Conservation (phyloP, 2,797 vertebrate species). For the Euthynnus affinis region DNA sequence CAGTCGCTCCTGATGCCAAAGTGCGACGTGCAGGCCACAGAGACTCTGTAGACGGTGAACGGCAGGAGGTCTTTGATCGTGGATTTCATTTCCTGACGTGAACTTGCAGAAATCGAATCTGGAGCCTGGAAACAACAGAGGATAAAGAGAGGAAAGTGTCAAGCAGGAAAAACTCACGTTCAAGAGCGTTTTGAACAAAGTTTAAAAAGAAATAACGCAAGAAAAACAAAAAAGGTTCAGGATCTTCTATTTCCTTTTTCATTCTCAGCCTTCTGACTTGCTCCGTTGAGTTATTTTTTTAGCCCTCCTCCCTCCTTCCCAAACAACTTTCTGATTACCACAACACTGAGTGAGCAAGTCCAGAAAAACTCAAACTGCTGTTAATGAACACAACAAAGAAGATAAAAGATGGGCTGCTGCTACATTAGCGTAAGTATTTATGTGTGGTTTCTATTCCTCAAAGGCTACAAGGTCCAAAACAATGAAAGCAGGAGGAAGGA, state of each 20-base stretch:
- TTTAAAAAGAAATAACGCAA: neutral
- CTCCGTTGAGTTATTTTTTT: neutral
- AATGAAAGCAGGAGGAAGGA: neutral
- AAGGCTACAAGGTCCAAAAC: neutral
- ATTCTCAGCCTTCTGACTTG: too few relatives aligned
- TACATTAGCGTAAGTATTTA: too few relatives aligned
- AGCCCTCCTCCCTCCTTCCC: neutral
- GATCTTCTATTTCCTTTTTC: too few relatives aligned
- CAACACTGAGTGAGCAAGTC: too few relatives aligned
- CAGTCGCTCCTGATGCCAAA: constrained; percentile 45
- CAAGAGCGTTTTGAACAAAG: neutral
- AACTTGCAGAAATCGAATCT: neutral
- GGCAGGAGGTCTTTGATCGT: constrained; percentile 36
- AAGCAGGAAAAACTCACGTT: too few relatives aligned
- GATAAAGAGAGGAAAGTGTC: neutral
- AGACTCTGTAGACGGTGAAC: constrained; percentile 36
- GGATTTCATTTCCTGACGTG: neutral
- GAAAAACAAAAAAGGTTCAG: too few relatives aligned
- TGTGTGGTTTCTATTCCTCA: too few relatives aligned
- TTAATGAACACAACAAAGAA: too few relatives aligned
- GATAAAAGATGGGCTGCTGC: too few relatives aligned
- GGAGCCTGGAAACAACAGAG: constrained; percentile 35
- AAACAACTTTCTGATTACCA: neutral
- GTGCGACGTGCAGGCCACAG: constrained; percentile 41
- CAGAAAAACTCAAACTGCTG: neutral